These are phyloP conservation scores for Heliconius himera DNA, from an alignment of 1,140 invertebrate genomes.

Conservation along the genomic window DNA sequence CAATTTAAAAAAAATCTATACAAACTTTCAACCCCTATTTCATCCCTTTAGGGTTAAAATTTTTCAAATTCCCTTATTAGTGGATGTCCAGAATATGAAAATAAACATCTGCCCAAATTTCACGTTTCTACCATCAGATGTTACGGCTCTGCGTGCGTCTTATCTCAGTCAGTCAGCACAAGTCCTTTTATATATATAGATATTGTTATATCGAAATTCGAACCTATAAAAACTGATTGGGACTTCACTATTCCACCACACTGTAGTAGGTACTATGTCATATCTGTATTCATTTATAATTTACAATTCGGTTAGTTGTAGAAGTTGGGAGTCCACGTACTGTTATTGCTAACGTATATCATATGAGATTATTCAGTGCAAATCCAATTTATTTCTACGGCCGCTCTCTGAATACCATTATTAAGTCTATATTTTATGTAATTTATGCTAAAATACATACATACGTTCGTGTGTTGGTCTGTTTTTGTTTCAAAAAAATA, in stretches of 20 bases:
- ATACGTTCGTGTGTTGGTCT: neutral
- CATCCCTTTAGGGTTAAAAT: too few species aligned
- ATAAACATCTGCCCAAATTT: too few species aligned
- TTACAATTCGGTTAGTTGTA: neutral
- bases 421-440: slow-evolving; percentile 13
- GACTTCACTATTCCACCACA: neutral
- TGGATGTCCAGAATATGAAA: too few species aligned
- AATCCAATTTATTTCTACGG: slow-evolving; percentile 18
- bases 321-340: slow-evolving; percentile 4
- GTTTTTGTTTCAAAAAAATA: slow-evolving; percentile 4
- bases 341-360: slow-evolving; percentile 19
- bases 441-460: slow-evolving; percentile 6
- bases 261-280: neutral
- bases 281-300: neutral
- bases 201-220: too few species aligned
- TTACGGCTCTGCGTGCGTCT: too few species aligned
- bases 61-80: too few species aligned
- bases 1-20: too few species aligned
- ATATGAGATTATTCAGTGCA: slow-evolving; percentile 18
- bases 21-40: too few species aligned
- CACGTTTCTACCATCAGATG: too few species aligned
- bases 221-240: too few species aligned
- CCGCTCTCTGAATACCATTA: slow-evolving; percentile 14
- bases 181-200: too few species aligned
- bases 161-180: too few species aligned